Evolutionary conservation across 1,140 invertebrate genomes (phyloP).

Genomic region (Drosophila cardini): DNA sequence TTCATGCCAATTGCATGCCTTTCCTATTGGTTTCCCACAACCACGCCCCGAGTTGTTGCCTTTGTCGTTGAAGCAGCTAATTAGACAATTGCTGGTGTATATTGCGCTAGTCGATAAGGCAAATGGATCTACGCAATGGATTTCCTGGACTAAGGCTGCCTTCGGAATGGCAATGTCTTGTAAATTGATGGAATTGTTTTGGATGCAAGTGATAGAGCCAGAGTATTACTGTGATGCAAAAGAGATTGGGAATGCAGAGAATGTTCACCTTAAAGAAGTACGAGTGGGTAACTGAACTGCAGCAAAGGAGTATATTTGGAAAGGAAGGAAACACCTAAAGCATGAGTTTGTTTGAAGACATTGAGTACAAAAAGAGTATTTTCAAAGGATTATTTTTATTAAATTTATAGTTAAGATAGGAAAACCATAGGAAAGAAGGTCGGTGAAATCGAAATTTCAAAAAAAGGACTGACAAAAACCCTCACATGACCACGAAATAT

Average conservation of each 20-base stretch:
- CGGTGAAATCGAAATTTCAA: no score
- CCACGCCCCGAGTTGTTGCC: conserved; percentile 17
- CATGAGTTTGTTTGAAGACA: no score
- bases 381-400: no score
- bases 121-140: conserved; percentile 57
- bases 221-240: conserved; percentile 11
- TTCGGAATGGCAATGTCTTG: conserved; percentile 41
- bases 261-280: background rate
- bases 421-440: no score
- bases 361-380: no score
- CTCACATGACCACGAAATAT: no score
- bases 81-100: conserved; percentile 65
- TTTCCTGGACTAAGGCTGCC: conserved; percentile 29
- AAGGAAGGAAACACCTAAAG: no score
- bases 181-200: conserved; percentile 69
- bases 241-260: conserved; percentile 2
- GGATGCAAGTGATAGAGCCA: conserved; percentile 5
- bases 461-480: no score
- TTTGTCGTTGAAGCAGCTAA: conserved; percentile 53
- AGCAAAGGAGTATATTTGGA: no score
- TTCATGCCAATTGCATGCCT: conserved; percentile 78
- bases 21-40: conserved; percentile 53
- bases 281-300: background rate
- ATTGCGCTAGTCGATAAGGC: conserved; percentile 56
- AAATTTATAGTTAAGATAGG: no score